Conservation (phyloP, 2,888 invertebrate genomes). For the Eristalis arbustorum region DNA sequence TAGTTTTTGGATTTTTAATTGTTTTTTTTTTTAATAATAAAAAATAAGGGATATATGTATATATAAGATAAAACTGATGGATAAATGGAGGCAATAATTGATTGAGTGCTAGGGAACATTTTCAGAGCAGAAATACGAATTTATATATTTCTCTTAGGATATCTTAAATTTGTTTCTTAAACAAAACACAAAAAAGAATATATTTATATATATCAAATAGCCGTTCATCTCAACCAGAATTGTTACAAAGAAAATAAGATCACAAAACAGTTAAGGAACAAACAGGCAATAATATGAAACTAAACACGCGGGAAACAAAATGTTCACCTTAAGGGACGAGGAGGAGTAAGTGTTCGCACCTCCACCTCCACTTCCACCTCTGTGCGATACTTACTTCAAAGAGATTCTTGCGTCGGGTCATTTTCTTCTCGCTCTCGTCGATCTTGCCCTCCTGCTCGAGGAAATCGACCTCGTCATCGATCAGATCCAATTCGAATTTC, state of each 20-base stretch:
- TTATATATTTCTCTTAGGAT: not conserved
- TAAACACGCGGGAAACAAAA: conserved; percentile 9
- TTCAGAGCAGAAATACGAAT: not conserved
- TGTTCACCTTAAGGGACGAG: conserved; percentile 14
- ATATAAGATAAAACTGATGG: conserved; percentile 1
- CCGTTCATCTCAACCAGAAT: conserved; percentile 23
- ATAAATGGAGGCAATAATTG: conserved; percentile 1
- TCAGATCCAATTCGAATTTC: conserved; percentile 86
- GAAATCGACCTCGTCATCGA: conserved; percentile 83
- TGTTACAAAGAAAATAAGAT: not conserved
- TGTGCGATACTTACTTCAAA: conserved; percentile 76
- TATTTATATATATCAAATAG: not conserved
- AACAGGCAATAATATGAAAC: not conserved
- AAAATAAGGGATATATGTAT: conserved; percentile 14
- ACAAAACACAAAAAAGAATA: not conserved
- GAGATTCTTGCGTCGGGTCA: conserved; percentile 78
- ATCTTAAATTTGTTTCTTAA: not conserved
- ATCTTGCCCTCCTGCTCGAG: conserved; percentile 77
- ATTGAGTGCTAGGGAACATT: conserved; percentile 33
- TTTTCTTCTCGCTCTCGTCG: conserved; percentile 78
- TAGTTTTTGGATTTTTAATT: not conserved
- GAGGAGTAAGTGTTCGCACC: not conserved
- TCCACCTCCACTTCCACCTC: not conserved
- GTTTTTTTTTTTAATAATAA: not conserved
- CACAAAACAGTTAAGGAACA: not conserved